A percentile compares a stretch with the other conserved stretches of the same genome.
Conservation (phyloP, 2,888 invertebrate species). For the Rhingia campestris region DNA sequence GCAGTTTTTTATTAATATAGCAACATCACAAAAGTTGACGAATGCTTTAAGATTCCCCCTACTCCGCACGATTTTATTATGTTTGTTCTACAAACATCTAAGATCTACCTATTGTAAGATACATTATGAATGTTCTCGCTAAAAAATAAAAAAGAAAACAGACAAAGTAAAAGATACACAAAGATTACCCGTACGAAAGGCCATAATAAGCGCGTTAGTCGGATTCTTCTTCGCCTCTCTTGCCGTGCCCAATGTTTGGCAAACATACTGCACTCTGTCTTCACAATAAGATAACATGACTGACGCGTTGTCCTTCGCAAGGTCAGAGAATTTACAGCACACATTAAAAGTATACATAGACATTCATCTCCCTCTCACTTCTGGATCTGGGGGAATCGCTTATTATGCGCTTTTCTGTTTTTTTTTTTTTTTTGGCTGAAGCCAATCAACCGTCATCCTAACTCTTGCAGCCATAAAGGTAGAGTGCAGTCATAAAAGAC, state of each 20-base stretch:
- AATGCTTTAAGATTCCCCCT: background rate
- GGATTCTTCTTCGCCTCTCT: constrained; percentile 15
- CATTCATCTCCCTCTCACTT: background rate
- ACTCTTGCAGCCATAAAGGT: constrained; percentile 22
- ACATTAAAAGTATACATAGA: constrained; percentile 12
- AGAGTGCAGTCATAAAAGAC: constrained; percentile 29
- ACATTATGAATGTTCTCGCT: constrained; percentile 33
- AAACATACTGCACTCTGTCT: constrained; percentile 16
- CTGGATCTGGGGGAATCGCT: background rate
- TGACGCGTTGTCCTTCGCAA: constrained; percentile 60
- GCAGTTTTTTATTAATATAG: too few relatives aligned
- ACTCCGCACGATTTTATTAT: constrained; percentile 7
- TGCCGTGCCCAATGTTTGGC: constrained; percentile 10
- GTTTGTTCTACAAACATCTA: constrained; percentile 13
- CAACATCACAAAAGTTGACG: background rate
- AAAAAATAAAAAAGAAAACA: background rate
- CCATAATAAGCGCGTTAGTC: constrained; percentile 37
- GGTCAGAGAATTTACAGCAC: constrained; percentile 59
- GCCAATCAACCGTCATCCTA: constrained; percentile 50
- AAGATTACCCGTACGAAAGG: constrained; percentile 11
- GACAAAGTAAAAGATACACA: background rate
- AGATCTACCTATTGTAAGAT: constrained; percentile 12
- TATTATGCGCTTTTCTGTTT: constrained; percentile 7
- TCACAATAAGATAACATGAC: constrained; percentile 37
- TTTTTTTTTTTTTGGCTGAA: constrained; percentile 14